Percentiles rank a stretch among this genome's conserved stretches.
Conservation (phyloP, 2,797 vertebrate species). For the Harpagifer antarcticus region DNA sequence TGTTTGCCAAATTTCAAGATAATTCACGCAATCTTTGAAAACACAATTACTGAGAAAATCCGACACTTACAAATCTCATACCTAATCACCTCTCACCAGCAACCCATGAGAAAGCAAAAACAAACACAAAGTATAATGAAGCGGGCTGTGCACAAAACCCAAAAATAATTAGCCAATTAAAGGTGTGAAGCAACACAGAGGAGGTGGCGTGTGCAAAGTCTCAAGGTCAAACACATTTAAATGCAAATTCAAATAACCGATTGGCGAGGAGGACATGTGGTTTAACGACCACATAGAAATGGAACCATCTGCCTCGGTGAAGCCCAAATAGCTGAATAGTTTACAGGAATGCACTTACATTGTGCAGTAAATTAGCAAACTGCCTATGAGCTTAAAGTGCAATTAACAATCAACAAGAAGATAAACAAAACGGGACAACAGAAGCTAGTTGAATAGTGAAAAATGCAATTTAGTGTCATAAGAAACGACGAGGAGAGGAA, state of each 20-base stretch:
- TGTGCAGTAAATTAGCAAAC: conserved; percentile 63
- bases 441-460: conserved; percentile 35
- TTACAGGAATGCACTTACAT: conserved; percentile 55
- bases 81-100: conserved; percentile 78
- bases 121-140: conserved; percentile 74
- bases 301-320: conserved; percentile 77
- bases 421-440: conserved; percentile 33
- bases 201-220: conserved; percentile 71
- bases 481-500: conserved; percentile 11
- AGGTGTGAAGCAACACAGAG: conserved; percentile 83
- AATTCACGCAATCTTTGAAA: conserved; percentile 45
- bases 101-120: conserved; percentile 66
- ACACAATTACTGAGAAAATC: conserved; percentile 68
- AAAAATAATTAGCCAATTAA: conserved; percentile 87
- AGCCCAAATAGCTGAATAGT: conserved; percentile 45
- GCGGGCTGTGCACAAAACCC: conserved; percentile 77
- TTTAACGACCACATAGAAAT: conserved; percentile 81
- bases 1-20: conserved; percentile 33
- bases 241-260: conserved; percentile 84
- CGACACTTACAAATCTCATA: conserved; percentile 76
- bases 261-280: conserved; percentile 70
- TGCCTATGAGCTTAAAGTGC: conserved; percentile 51
- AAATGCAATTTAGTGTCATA: conserved; percentile 30
- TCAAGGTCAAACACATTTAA: conserved; percentile 86
- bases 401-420: conserved; percentile 58